Base-by-base conservation (phyloP, 2,888 invertebrate genomes). In the Ypsolopha scabrella region DNA sequence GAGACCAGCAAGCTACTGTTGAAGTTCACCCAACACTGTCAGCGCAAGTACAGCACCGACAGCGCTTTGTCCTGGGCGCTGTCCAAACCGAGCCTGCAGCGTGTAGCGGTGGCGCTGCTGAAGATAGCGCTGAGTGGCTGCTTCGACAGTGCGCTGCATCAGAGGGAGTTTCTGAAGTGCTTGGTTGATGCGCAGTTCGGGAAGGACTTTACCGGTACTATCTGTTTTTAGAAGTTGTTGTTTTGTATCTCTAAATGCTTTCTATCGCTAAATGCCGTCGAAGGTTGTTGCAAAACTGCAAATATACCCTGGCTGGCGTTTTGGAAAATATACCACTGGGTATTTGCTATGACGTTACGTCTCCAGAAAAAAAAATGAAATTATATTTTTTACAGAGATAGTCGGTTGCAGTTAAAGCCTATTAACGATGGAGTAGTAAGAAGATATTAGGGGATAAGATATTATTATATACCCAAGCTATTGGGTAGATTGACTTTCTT, bases 81-180 rank as follows among this genome's bases (percentile, higher is more conserved):
- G 52, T 78, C 82, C 6, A 90, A 89, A 60, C 88, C 88, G 53
- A 70, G 80, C 1, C 87, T 92, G 48, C 88, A 90, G 58, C 80
- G 65, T 51, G 83, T 89, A 0, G 82, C 90, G 0, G 82, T 91
- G 14, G 82, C 87, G 7, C 72, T 93, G 34, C 75, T 92, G n/a
- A 85, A 90, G 53, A 78, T 88, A 1, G 88, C 91, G 1, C 67
- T 94, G 0, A 88, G 88, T 51, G 74, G 88, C 54, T 88, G 89
- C 58, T 90, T 92, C 57, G 82, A 86, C 41, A 93, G 92, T 50
- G 82, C 88, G 0, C 86, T 87, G 58, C 88, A 91, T 60, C 91
- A 92, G 68, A 87, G 89, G 37, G 87, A 89, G 59, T 90, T 93
- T 56, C 70, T 94, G 2, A 80, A 87, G 48, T 83, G 88, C 54